Evolutionary conservation across 2,797 vertebrate genomes (phyloP).

Genomic region (Sebastes variabilis): DNA sequence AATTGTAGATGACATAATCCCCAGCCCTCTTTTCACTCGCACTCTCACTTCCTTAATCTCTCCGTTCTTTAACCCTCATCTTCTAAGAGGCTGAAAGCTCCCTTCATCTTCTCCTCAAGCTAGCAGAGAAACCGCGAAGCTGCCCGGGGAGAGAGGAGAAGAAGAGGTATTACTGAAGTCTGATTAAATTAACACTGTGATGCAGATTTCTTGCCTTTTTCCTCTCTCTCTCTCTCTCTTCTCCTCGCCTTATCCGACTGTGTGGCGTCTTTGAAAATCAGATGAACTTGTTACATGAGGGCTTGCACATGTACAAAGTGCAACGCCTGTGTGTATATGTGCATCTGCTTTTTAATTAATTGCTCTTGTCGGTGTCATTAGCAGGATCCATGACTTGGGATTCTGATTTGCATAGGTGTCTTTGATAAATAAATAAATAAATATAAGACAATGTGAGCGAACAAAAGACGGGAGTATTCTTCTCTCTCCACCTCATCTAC

Average conservation of each 20-base stretch:
- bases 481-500: slow-evolving; percentile 3
- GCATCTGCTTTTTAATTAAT: slow-evolving; percentile 57
- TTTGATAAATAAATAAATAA: slow-evolving; percentile 57
- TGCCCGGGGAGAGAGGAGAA: slow-evolving; percentile 70
- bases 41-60: slow-evolving; percentile 81
- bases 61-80: slow-evolving; percentile 81
- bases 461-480: slow-evolving; percentile 33
- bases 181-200: slow-evolving; percentile 81
- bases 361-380: slow-evolving; percentile 47
- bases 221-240: slow-evolving; percentile 23
- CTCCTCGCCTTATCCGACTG: slow-evolving; percentile 44
- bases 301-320: slow-evolving; percentile 32
- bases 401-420: slow-evolving; percentile 56
- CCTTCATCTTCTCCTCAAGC: slow-evolving; percentile 81
- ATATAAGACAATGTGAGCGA: slow-evolving; percentile 29
- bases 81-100: slow-evolving; percentile 82
- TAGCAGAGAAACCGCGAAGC: slow-evolving; percentile 64
- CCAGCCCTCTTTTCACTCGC: slow-evolving; percentile 73
- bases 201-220: slow-evolving; percentile 74
- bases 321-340: not conserved
- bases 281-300: slow-evolving; percentile 70
- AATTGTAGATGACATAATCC: slow-evolving; percentile 83
- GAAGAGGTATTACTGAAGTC: slow-evolving; percentile 77
- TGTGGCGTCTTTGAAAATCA: slow-evolving; percentile 72
- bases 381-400: slow-evolving; percentile 47